Evolutionary conservation across 2,888 invertebrate species (phyloP).

Genomic region (Drosophila seclusa): DNA sequence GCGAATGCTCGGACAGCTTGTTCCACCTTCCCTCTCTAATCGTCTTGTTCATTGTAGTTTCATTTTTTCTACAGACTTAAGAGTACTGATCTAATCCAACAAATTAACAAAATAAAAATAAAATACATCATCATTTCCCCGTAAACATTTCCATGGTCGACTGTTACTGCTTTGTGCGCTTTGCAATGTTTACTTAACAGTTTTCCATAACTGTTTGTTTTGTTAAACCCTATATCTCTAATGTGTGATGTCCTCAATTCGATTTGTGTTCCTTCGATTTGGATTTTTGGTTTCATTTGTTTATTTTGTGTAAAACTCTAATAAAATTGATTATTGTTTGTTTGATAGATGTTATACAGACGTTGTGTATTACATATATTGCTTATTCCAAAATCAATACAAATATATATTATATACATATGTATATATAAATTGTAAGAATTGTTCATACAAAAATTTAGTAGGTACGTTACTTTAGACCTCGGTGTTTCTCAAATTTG

Average conservation of each 20-base stretch:
- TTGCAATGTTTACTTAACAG: slow-evolving; percentile 23
- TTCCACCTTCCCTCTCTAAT: slow-evolving; percentile 27
- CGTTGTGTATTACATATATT: slow-evolving; percentile 78
- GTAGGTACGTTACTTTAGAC: slow-evolving; percentile 83
- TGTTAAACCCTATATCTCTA: slow-evolving; percentile 1
- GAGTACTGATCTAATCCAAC: slow-evolving; percentile 15
- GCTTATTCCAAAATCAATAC: slow-evolving; percentile 83
- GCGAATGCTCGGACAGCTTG: slow-evolving; percentile 70
- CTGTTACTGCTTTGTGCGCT: slow-evolving; percentile 64
- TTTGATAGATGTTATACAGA: slow-evolving; percentile 73
- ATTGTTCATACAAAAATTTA: slow-evolving; percentile 82
- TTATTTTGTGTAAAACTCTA: slow-evolving; percentile 72
- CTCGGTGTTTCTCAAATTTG: slow-evolving; percentile 77
- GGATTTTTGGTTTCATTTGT: slow-evolving; percentile 11
- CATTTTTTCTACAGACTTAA: slow-evolving; percentile 10
- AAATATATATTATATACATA: slow-evolving; percentile 80
- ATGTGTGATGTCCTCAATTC: slow-evolving; percentile 1
- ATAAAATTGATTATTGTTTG: slow-evolving; percentile 80
- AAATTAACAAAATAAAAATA: neutral
- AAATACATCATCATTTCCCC: slow-evolving; percentile 14
- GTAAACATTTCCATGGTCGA: slow-evolving; percentile 58
- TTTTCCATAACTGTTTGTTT: slow-evolving; percentile 17
- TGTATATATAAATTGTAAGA: slow-evolving; percentile 80
- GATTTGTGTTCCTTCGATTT: slow-evolving; percentile 15
- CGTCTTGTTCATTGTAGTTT: slow-evolving; percentile 10